Evolutionary conservation across 2,797 vertebrate genomes (phyloP).

Genomic region (Danio tinwini): DNA sequence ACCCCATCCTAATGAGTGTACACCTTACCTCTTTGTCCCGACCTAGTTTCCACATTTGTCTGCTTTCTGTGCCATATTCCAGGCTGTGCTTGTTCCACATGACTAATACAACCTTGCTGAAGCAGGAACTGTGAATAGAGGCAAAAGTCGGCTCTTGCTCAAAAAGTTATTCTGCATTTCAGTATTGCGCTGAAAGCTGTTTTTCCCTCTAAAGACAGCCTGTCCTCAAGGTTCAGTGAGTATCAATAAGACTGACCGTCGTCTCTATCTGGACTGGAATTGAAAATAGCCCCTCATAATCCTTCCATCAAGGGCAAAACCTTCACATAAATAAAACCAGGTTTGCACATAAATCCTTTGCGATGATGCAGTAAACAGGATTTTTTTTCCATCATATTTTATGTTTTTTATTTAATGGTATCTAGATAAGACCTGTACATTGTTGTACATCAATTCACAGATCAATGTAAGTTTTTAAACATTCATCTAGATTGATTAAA

Average conservation of each 20-base stretch:
- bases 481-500: not conserved
- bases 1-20: conserved; percentile 74
- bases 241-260: conserved; percentile 69
- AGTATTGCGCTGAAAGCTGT: conserved; percentile 9
- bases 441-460: too few species aligned
- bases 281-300: conserved; percentile 74
- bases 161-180: conserved; percentile 55
- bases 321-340: conserved; percentile 54
- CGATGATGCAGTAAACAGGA: not conserved
- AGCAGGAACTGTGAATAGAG: conserved; percentile 35
- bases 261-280: conserved; percentile 74
- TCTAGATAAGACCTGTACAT: too few species aligned
- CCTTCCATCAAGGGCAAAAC: conserved; percentile 69
- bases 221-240: conserved; percentile 69
- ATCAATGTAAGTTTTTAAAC: not conserved
- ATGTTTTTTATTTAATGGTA: too few species aligned
- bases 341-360: conserved; percentile 26
- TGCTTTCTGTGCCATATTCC: conserved; percentile 63
- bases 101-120: conserved; percentile 62
- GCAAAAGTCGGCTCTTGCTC: conserved; percentile 28
- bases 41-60: conserved; percentile 69
- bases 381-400: too few species aligned
- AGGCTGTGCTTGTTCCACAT: conserved; percentile 55
- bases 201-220: conserved; percentile 57
- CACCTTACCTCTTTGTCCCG: conserved; percentile 65